Evolutionary conservation across 1,140 invertebrate genomes (phyloP), one percentile per base, ranked within the genome.

Genomic region (Globodera rostochiensis): DNA sequence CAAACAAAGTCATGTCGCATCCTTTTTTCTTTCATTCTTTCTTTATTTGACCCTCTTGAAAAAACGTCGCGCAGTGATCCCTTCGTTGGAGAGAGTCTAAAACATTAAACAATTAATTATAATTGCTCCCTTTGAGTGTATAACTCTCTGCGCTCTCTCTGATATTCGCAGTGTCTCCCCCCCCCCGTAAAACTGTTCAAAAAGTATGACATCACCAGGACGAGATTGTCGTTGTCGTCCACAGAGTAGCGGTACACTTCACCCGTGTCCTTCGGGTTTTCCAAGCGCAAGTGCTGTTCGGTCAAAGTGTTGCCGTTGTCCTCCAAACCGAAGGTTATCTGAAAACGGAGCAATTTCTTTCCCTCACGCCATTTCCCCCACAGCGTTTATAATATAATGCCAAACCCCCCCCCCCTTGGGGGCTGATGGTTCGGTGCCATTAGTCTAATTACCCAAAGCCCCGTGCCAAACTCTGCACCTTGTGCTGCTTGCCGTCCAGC

Each of bases 201-300:
- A 36, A 36, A 36, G 2, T 25, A 25, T 25, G 82, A n/a, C 80
- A 85, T 67, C 49, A 87, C 86, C 87, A 88, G 78, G 67, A 89
- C 76, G 11, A 88, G 74, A 69, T 88, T 79, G 15, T 86, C 83
- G 25, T 49, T 67, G 19, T 76, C 81, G 25, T 87, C 86, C 36
- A 86, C 74, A 9, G 86, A 87, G 74, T 88, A 88, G 69, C 73
- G 81, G 70, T 88, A 88, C 9, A 82, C 84, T 81, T 89, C 86
- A 21, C 82, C 84, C 74, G 66, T 47, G 71, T 89, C 82, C 25
- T 50, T 75, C 15, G 88, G 82, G 46, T 83, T 77, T 21, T 88
- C 83, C 46, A 89, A 73, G 36, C 87, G 81, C 15, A 88, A 74
- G 64, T 88, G 87, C n/a, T 78, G 66, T 66, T 88, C 87, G 60